Evolutionary conservation across 2,113 vertebrate species (phyloP).

Genomic region (Gavia stellata): DNA sequence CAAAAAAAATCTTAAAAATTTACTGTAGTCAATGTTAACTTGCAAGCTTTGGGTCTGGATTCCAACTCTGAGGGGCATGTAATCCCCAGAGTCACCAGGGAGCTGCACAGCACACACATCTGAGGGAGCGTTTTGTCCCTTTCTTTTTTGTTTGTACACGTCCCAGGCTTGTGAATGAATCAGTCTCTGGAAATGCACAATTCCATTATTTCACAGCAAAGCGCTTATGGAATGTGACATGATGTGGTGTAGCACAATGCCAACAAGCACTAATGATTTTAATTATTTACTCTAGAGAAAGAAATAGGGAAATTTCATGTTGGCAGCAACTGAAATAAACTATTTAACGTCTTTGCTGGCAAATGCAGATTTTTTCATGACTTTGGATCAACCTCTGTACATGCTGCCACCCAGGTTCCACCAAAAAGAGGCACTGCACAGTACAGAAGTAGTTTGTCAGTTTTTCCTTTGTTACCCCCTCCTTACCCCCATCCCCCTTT

Average conservation of each 20-base stretch:
- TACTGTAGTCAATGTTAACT: neutral
- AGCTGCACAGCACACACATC: neutral
- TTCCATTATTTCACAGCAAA: neutral
- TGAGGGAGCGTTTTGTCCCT: neutral
- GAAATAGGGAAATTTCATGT: neutral
- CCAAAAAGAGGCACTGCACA: neutral
- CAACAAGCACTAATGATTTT: neutral
- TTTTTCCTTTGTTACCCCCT: neutral
- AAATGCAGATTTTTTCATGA: neutral
- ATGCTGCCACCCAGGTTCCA: neutral
- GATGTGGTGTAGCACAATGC: neutral
- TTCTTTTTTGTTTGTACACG: neutral
- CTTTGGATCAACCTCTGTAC: neutral
- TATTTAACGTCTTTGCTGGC: neutral
- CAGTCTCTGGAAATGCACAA: neutral
- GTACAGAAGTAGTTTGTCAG: neutral
- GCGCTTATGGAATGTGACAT: neutral
- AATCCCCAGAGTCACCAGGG: neutral
- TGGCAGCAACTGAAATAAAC: neutral
- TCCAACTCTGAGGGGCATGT: neutral
- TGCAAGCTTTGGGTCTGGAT: neutral
- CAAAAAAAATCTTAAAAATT: neutral
- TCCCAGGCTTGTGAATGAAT: neutral
- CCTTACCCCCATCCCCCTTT: neutral
- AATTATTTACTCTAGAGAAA: constrained; percentile 21